A percentile compares a stretch with the other conserved stretches of the same genome.
Evolutionary conservation across 1,140 invertebrate genomes (phyloP).

Genomic region (Polypedilum pembai): DNA sequence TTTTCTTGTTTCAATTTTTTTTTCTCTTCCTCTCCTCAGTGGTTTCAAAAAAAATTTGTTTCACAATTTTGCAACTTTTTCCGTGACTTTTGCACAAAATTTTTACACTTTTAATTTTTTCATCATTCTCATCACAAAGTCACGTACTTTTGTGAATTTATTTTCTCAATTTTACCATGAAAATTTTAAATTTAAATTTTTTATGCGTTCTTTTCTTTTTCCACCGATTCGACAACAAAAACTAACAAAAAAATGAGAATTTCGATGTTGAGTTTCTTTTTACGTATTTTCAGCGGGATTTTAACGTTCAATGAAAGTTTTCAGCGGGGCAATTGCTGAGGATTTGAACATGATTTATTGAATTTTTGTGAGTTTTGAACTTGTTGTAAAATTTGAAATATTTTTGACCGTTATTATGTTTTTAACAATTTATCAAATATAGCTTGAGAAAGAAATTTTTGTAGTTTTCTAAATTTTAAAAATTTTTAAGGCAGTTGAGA

Average conservation of each 20-base stretch:
- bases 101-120: not conserved
- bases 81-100: not conserved
- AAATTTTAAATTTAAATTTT: not conserved
- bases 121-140: not conserved
- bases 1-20: no score
- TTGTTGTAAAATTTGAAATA: not conserved
- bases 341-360: no score
- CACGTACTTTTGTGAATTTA: not conserved
- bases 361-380: not conserved
- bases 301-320: no score
- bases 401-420: not conserved
- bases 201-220: not conserved
- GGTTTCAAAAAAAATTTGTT: no score
- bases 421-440: no score
- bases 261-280: not conserved
- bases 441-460: no score
- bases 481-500: no score
- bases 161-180: not conserved
- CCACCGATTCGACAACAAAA: conserved; percentile 4
- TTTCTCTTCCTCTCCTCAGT: no score
- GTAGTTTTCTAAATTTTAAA: no score
- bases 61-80: no score
- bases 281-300: not conserved
- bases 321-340: no score
- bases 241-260: not conserved